These are phyloP conservation scores for Tribolium madens DNA, from an alignment of 1,140 invertebrate species.

Conservation along the genomic window DNA sequence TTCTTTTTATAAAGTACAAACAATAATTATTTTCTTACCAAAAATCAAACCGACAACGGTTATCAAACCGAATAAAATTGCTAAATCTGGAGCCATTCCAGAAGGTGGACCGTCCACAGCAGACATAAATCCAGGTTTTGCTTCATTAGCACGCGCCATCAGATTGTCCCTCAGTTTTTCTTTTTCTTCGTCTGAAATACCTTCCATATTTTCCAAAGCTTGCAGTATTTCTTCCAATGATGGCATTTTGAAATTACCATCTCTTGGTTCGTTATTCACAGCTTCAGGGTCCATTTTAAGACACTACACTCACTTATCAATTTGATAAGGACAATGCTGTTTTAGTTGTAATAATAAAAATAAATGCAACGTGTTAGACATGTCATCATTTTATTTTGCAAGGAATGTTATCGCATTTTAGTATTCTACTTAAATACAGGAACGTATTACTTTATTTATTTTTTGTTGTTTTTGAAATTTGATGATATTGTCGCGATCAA, in stretches of 20 bases:
- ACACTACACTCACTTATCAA: slow-evolving; percentile 25
- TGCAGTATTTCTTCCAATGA: slow-evolving; percentile 33
- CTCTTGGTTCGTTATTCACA: not conserved
- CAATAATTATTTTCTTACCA: slow-evolving; percentile 8
- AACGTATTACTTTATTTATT: too few relatives aligned
- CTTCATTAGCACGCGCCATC: slow-evolving; percentile 18
- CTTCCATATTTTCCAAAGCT: slow-evolving; percentile 30
- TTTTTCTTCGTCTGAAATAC: slow-evolving; percentile 45
- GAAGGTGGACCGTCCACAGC: too few relatives aligned
- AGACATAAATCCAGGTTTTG: not conserved
- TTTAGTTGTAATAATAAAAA: not conserved
- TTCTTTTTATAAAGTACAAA: too few relatives aligned
- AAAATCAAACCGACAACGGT: not conserved
- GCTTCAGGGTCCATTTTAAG: slow-evolving; percentile 6
- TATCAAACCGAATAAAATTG: not conserved
- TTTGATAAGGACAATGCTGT: slow-evolving; percentile 10
- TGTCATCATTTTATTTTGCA: slow-evolving; percentile 23
- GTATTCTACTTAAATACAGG: too few relatives aligned
- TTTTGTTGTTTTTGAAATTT: too few relatives aligned
- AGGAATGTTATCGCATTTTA: slow-evolving; percentile 1
- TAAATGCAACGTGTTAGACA: slow-evolving; percentile 22
- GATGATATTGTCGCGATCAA: too few relatives aligned
- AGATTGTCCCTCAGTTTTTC: slow-evolving; percentile 40
- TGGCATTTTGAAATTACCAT: slow-evolving; percentile 41
- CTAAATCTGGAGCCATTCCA: slow-evolving; percentile 1